Conservation (phyloP, 2,113 vertebrate species). For the Microcebus tavaratra region DNA sequence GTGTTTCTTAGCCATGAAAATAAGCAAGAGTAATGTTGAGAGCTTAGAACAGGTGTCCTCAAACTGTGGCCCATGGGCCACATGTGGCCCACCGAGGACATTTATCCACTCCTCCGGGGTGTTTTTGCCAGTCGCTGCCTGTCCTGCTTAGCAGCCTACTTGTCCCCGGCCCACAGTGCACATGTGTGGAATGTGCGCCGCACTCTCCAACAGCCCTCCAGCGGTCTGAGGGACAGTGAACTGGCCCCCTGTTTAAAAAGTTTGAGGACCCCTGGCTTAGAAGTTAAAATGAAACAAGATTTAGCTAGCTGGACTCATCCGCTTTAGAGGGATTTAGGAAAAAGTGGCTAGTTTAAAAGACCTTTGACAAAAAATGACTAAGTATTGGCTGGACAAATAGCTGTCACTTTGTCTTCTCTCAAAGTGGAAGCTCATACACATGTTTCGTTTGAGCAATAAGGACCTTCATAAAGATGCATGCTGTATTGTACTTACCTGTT, state of each 20-base stretch:
- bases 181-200: too few relatives aligned
- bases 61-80: too few relatives aligned
- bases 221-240: too few relatives aligned
- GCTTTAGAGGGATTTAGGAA: neutral
- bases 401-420: neutral
- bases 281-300: neutral
- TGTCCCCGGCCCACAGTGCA: too few relatives aligned
- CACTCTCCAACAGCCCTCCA: too few relatives aligned
- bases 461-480: neutral
- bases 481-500: neutral
- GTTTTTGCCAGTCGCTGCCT: too few relatives aligned
- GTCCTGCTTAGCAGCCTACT: too few relatives aligned
- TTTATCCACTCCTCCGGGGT: too few relatives aligned
- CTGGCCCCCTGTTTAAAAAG: too few relatives aligned
- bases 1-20: conserved; percentile 13
- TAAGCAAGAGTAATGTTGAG: neutral
- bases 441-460: neutral
- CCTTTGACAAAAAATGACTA: neutral
- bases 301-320: neutral
- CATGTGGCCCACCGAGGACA: too few relatives aligned
- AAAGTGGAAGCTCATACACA: neutral
- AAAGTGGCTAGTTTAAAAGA: neutral
- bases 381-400: neutral
- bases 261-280: neutral
- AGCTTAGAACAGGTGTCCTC: neutral